Evolutionary conservation across 2,113 vertebrate species (phyloP), one percentile per base, ranked within the genome.

Genomic region (Toxotes chatareus): DNA sequence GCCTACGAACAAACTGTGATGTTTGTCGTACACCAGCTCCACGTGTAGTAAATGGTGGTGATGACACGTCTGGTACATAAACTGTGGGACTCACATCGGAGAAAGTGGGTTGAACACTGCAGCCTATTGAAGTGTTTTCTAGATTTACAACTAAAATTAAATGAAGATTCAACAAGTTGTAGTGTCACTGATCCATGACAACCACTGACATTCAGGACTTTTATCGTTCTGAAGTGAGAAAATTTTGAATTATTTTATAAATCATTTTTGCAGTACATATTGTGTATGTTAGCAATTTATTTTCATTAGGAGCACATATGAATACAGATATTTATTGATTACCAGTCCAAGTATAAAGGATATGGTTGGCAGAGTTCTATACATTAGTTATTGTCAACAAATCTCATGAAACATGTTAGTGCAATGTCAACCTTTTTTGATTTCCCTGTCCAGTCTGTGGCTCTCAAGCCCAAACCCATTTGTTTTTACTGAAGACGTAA

Each of bases 1-100:
- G 62, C 60, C 44, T 21, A 10, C 51, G 19, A 74, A 75, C 55
- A 83, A 86, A 70, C 70, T 80, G 74, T 68, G 53, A 84, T 82
- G 70, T 78, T 72, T 68, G 81, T 75, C 46, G 31, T 60, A 57
- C 12, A 16, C 40, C 47, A 23, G 60, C n/a, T 88, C 31, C 51
- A 53, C 10, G 9, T 63, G 61, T 69, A 19, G 53, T 59, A 51
- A 75, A 51, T 44, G 27, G 17, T 78, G 73, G 34, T 59, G 42
- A 68, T 64, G 63, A 73, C 10, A 44, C 0, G 13, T 85, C 32
- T 74, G 53, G 44, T 67, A 59, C 31, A 64, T 49, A 14, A 67
- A 59, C 69, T 77, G 19, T 68, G 56, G 32, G 71, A 67, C 61
- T 76, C 68, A 38, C 14, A n/a, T 32, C 51, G n/a, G 1, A 62